Evolutionary conservation across 2,888 invertebrate species (phyloP), one percentile per base, ranked within the genome.

Genomic region (Rotaria socialis): DNA sequence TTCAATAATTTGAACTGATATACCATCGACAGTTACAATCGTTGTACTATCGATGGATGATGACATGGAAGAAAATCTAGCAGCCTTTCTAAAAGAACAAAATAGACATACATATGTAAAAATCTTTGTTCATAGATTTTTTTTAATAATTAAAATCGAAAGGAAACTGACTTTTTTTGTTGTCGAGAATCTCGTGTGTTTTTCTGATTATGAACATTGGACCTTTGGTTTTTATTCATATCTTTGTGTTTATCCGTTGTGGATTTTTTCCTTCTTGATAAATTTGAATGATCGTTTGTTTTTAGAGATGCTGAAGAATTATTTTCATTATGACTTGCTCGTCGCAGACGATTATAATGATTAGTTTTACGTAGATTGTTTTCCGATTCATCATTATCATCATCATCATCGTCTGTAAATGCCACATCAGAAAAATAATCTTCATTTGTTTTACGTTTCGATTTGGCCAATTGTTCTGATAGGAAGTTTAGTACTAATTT

Each of bases 361-460:
- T 8, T 60, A n/a, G 8, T 60, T 60, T 60, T 60, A n/a, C 58
- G 58, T 60, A n/a, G 10, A 7, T 60, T 24, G 4, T 60, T 0
- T n/a, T n/a, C n/a, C n/a, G 27, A 60, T n/a, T 60, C 58, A n/a
- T 60, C 58, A 60, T 60, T n/a, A 60, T 60, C 58, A 60, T 60
- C 58, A 60, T 60, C 58, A 3, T 7, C 10, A 60, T 60, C 74
- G 8, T 74, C 74, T 41, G 41, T 74, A 35, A 35, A 35, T 74
- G 74, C 22, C 16, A 19, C 41, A 74, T 74, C 74, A 22, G 74
- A 41, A 5, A 41, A 43, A 11, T 75, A 22, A 43, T 75, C 47
- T 22, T 24, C 47, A 75, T 47, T n/a, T 0, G 8, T 75, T 75
- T 74, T 74, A 41, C 41, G 75, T 75, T 75, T 75, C 14, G 75